Conservation (phyloP, 2,113 vertebrate genomes). For the Natator depressus region DNA sequence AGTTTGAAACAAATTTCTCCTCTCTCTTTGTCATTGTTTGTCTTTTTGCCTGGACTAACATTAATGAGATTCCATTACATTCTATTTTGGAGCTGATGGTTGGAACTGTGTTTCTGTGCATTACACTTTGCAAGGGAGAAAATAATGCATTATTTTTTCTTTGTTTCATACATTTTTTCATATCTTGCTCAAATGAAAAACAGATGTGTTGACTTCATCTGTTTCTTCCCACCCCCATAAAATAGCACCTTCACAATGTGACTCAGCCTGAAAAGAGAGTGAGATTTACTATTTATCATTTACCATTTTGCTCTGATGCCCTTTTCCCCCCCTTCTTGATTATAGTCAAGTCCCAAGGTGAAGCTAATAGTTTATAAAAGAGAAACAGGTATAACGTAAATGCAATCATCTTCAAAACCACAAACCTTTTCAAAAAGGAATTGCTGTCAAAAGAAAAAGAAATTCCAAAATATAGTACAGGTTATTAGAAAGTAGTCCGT, state of each 20-base stretch:
- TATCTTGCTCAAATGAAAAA: neutral
- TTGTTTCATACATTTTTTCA: neutral
- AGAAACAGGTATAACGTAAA: neutral
- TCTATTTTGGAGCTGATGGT: neutral
- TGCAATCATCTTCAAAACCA: neutral
- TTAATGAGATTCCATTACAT: neutral
- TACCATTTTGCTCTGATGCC: neutral
- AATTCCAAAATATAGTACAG: neutral
- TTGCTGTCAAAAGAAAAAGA: neutral
- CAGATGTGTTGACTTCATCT: neutral
- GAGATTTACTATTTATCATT: neutral
- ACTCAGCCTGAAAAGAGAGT: neutral
- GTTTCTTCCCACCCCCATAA: neutral
- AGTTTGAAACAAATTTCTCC: fast-evolving
- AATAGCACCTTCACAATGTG: neutral
- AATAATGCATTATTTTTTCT: neutral
- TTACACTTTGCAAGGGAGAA: neutral
- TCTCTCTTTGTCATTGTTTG: neutral
- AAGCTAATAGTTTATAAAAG: constrained; percentile 1
- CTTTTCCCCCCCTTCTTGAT: neutral
- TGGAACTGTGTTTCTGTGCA: neutral
- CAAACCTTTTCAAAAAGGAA: neutral
- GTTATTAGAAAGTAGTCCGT: neutral
- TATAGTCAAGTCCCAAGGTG: neutral
- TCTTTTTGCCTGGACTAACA: neutral